phyloP scores from a whole-genome alignment of 2,888 invertebrate species.

The Coenonympha glycerion region DNA sequence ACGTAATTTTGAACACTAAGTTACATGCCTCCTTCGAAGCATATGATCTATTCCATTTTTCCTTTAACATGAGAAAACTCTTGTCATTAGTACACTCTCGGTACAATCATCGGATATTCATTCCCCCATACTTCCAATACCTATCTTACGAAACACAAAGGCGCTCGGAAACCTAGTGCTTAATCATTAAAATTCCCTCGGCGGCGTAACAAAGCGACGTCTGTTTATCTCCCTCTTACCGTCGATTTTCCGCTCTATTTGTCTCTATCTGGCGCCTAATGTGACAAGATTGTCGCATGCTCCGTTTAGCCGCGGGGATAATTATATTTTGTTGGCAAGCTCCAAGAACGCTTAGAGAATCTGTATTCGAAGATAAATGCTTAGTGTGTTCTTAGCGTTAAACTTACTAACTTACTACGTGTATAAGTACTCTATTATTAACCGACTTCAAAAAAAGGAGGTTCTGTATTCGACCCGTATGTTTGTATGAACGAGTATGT shows the following conservation, averaged over 20 bases:
- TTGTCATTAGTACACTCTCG: neutral
- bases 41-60: too few relatives aligned
- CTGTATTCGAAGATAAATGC: slow-evolving; percentile 9
- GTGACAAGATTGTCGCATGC: slow-evolving; percentile 69
- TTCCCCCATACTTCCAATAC: slow-evolving; percentile 14
- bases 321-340: slow-evolving; percentile 35
- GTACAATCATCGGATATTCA: slow-evolving; percentile 14
- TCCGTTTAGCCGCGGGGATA: slow-evolving; percentile 60
- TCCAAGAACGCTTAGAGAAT: slow-evolving; percentile 19
- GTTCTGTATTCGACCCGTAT: too few relatives aligned
- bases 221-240: slow-evolving; percentile 63
- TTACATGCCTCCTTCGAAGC: too few relatives aligned
- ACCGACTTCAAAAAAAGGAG: too few relatives aligned
- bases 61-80: neutral
- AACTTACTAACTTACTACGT: too few relatives aligned
- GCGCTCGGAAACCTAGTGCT: slow-evolving; percentile 31
- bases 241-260: slow-evolving; percentile 72
- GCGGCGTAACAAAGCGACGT: slow-evolving; percentile 51
- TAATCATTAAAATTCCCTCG: slow-evolving; percentile 68
- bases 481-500: too few relatives aligned
- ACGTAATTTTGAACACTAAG: too few relatives aligned
- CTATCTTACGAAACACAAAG: slow-evolving; percentile 21
- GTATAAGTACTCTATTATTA: too few relatives aligned
- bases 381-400: neutral
- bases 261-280: slow-evolving; percentile 70